These are phyloP conservation scores for Betta splendens DNA, from an alignment of 2,797 vertebrate species.

Conservation along the genomic window DNA sequence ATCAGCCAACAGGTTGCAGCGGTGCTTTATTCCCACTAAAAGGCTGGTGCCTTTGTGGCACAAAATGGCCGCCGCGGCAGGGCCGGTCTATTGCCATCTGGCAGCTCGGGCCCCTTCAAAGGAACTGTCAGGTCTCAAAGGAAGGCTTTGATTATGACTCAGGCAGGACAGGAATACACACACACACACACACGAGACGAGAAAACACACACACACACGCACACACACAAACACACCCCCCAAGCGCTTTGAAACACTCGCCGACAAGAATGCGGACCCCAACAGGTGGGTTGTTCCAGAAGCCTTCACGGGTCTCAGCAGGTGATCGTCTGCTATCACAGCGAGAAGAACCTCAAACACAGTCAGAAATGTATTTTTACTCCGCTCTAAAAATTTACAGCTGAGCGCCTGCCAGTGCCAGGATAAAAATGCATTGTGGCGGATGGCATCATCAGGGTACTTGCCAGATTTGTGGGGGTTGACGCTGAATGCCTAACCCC, in stretches of 20 bases:
- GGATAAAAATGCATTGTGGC: not conserved
- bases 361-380: not conserved
- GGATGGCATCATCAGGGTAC: not conserved
- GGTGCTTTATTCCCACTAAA: constrained; percentile 19
- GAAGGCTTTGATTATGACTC: constrained; percentile 67
- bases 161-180: constrained; percentile 12
- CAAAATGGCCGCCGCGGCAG: constrained; percentile 31
- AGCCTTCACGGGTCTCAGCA: constrained; percentile 11
- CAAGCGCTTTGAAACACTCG: constrained; percentile 11
- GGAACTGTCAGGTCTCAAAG: constrained; percentile 58
- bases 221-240: constrained; percentile 19
- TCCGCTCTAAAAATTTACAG: constrained; percentile 1
- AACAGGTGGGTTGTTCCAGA: constrained; percentile 32
- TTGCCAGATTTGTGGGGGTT: not conserved
- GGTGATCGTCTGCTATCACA: not conserved
- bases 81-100: constrained; percentile 62
- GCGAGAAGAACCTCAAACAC: not conserved
- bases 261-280: constrained; percentile 8
- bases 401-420: not conserved
- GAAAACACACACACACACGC: not conserved
- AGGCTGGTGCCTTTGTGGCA: constrained; percentile 22
- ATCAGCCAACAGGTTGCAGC: constrained; percentile 21
- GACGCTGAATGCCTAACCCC: not conserved
- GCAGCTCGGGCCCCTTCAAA: constrained; percentile 66
- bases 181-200: too few species aligned